Evolutionary conservation across 2,888 invertebrate species (phyloP).

Genomic region (Liposcelis brunnea): DNA sequence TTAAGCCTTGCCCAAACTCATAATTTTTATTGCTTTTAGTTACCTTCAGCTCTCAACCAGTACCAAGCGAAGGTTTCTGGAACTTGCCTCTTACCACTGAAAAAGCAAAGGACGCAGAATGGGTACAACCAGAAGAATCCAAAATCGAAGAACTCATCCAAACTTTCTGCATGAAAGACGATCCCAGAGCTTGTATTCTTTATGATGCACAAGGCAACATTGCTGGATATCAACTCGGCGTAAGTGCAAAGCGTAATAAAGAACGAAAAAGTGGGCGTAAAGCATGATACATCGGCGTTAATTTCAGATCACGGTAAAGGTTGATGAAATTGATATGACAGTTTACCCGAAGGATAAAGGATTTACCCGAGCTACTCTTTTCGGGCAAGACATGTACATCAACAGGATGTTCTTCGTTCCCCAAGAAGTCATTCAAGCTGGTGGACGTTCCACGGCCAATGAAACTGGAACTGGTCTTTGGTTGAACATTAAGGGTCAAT

Average conservation of each 20-base stretch:
- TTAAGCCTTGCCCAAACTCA: too few species aligned
- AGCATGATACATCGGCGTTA: too few species aligned
- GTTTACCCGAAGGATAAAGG: not conserved
- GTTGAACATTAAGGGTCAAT: slow-evolving; percentile 26
- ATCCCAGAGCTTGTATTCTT: slow-evolving; percentile 27
- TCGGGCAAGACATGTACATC: not conserved
- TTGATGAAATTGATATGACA: too few species aligned
- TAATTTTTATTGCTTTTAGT: too few species aligned
- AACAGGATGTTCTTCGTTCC: not conserved
- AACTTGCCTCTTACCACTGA: not conserved
- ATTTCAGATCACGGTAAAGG: too few species aligned
- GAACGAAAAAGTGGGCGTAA: not conserved
- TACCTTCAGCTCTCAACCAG: too few species aligned
- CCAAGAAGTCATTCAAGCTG: not conserved
- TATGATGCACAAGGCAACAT: slow-evolving; percentile 31
- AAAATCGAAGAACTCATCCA: not conserved
- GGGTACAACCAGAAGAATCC: not conserved
- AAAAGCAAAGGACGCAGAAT: not conserved
- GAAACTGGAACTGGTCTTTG: slow-evolving; percentile 25
- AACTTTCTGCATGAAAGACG: slow-evolving; percentile 24
- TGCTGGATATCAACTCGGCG: slow-evolving; percentile 30
- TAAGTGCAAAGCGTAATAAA: slow-evolving; percentile 25
- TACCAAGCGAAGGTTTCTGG: not conserved
- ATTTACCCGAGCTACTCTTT: not conserved
- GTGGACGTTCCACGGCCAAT: not conserved